Evolutionary conservation across 2,797 vertebrate species (phyloP).

Genomic region (Ciconia nigra): DNA sequence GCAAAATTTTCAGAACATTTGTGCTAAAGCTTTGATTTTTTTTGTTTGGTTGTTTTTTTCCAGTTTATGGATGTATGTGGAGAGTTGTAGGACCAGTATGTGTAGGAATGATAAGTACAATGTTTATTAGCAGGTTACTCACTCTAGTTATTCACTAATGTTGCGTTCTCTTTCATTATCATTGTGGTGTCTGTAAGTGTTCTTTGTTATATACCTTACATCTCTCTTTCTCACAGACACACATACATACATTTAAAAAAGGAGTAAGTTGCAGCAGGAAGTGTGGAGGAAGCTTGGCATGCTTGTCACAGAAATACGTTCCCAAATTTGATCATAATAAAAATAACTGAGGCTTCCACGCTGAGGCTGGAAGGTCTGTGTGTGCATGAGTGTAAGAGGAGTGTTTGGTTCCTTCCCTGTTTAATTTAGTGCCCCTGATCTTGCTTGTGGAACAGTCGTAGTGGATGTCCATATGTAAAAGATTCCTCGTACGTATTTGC

Average conservation of each 20-base stretch:
- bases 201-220: background rate
- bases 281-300: background rate
- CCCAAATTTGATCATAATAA: background rate
- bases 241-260: background rate
- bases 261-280: background rate
- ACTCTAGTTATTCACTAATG: background rate
- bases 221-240: background rate
- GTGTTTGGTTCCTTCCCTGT: background rate
- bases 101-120: background rate
- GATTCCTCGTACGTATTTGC: rapidly evolving
- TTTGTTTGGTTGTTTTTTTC: no score
- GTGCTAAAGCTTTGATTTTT: background rate
- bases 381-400: background rate
- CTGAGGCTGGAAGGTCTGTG: background rate
- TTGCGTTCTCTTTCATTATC: background rate
- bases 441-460: background rate
- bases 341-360: background rate
- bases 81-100: background rate
- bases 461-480: background rate
- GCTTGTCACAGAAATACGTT: background rate
- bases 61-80: background rate
- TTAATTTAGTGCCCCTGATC: background rate
- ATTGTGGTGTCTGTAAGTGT: background rate
- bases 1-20: background rate
- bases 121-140: background rate